A percentile compares a stretch with the other conserved stretches of the same genome.
Conservation (phyloP, 2,888 invertebrate genomes). For the Synanthedon vespiformis region DNA sequence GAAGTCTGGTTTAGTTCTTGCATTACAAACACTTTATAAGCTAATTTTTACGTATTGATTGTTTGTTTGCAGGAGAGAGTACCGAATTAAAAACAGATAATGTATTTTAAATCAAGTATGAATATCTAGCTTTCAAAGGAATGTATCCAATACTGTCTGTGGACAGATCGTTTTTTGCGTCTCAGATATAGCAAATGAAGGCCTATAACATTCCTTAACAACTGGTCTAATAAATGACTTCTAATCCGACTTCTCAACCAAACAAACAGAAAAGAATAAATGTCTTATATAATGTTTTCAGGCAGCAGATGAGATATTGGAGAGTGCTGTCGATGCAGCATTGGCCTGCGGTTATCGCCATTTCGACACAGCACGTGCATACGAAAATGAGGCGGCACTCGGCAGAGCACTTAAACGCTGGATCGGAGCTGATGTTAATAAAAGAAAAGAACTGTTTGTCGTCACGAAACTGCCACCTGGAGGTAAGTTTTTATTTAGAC, state of each 20-base stretch:
- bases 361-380: slow-evolving; percentile 84
- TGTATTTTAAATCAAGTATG: no score
- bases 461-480: slow-evolving; percentile 84
- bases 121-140: no score
- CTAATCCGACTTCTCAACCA: background rate
- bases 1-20: no score
- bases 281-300: slow-evolving; percentile 20
- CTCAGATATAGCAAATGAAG: no score
- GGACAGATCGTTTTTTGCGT: no score
- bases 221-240: background rate
- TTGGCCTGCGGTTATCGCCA: slow-evolving; percentile 84
- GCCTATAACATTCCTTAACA: no score
- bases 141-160: no score
- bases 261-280: no score
- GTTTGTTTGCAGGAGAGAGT: no score
- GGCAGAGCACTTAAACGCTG: slow-evolving; percentile 80
- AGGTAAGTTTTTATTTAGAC: slow-evolving; percentile 30
- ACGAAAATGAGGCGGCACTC: slow-evolving; percentile 81
- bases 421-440: slow-evolving; percentile 75
- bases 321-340: slow-evolving; percentile 76
- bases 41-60: no score
- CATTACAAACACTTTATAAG: no score
- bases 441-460: slow-evolving; percentile 83
- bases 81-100: no score
- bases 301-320: slow-evolving; percentile 77